A percentile compares a stretch with the other conserved stretches of the same genome.
Evolutionary conservation across 1,140 invertebrate species (phyloP).

Genomic region (Drosophila orena): DNA sequence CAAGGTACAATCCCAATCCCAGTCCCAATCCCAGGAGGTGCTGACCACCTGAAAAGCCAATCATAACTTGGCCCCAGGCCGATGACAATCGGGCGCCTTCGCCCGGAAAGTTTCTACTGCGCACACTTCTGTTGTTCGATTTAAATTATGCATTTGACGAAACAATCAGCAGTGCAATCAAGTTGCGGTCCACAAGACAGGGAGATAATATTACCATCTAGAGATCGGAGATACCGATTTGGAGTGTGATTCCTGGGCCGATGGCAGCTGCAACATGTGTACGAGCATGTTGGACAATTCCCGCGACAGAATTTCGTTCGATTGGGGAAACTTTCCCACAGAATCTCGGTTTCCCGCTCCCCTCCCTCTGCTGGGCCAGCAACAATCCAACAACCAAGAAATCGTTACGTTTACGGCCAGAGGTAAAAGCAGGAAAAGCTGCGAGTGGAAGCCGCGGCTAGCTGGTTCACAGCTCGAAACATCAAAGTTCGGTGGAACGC

Average conservation of each 20-base stretch:
- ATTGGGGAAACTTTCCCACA: constrained; percentile 80
- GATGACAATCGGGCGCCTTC: constrained; percentile 26
- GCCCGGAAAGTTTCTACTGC: constrained; percentile 56
- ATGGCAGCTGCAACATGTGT: constrained; percentile 72
- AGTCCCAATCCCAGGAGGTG: constrained; percentile 1
- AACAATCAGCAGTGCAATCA: constrained; percentile 81
- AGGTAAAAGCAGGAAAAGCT: constrained; percentile 26
- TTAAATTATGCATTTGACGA: constrained; percentile 80
- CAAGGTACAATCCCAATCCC: neutral
- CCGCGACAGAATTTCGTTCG: constrained; percentile 72
- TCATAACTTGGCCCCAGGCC: constrained; percentile 56
- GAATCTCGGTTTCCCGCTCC: constrained; percentile 53
- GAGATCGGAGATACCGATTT: constrained; percentile 54
- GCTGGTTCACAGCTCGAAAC: constrained; percentile 71
- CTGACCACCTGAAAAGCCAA: constrained; percentile 55
- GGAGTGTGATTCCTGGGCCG: constrained; percentile 31
- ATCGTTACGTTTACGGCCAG: constrained; percentile 72
- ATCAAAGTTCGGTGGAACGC: constrained; percentile 83
- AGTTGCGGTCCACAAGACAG: constrained; percentile 44
- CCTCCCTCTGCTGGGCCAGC: constrained; percentile 23
- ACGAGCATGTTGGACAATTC: constrained; percentile 69
- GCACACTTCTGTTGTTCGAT: constrained; percentile 66
- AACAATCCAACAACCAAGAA: constrained; percentile 39
- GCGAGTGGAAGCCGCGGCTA: constrained; percentile 23
- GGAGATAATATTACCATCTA: constrained; percentile 63